phyloP scores from a whole-genome alignment of 2,888 invertebrate genomes.

The Clusia tigrina region DNA sequence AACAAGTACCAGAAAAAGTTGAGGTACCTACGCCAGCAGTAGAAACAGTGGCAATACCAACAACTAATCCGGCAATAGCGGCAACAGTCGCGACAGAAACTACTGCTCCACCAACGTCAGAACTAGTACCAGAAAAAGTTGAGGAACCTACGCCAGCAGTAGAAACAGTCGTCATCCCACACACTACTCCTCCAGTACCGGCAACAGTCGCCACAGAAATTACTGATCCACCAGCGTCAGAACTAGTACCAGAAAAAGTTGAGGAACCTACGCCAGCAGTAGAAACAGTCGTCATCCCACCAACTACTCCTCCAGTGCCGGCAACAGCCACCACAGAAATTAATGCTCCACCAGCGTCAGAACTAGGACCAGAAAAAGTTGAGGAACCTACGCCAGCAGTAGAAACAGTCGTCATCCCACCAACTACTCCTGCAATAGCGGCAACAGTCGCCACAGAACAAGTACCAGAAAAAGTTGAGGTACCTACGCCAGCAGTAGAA shows the following conservation, averaged over 20 bases:
- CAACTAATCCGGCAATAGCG: background rate
- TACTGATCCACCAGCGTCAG: too few species aligned
- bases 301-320: too few species aligned
- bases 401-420: background rate
- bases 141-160: too few species aligned
- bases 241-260: too few species aligned
- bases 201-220: too few species aligned
- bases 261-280: too few species aligned
- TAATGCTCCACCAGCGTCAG: background rate
- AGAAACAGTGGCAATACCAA: background rate
- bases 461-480: conserved; percentile 4
- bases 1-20: background rate
- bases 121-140: too few species aligned
- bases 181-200: too few species aligned
- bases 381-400: background rate
- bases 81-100: background rate
- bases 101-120: too few species aligned
- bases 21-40: too few species aligned
- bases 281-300: background rate
- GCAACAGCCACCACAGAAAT: background rate
- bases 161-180: too few species aligned
- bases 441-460: too few species aligned
- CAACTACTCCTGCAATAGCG: background rate
- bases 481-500: background rate
- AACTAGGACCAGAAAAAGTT: background rate